Conservation (phyloP, 2,888 invertebrate genomes). For the Cryptocheilus praepositus region DNA sequence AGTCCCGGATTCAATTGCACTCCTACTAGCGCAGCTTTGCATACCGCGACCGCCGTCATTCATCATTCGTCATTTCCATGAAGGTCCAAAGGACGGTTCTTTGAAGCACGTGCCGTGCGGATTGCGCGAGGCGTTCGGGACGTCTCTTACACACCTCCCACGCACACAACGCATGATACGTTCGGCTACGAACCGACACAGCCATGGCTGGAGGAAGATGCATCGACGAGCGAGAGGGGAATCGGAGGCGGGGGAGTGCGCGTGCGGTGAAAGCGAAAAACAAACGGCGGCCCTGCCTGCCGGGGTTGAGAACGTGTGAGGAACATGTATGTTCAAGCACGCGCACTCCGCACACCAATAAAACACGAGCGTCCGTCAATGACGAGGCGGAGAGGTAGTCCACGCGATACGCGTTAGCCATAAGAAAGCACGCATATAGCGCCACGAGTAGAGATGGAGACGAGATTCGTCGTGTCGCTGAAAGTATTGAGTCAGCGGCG, state of each 20-base stretch:
- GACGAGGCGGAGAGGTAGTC: constrained; percentile 27
- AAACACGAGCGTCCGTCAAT: constrained; percentile 23
- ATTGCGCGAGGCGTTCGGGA: constrained; percentile 3
- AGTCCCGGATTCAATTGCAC: no score
- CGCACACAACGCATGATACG: background rate
- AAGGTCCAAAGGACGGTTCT: no score
- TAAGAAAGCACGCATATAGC: background rate
- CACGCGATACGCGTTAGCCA: constrained; percentile 5
- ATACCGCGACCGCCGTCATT: no score
- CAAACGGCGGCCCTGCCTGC: constrained; percentile 26
- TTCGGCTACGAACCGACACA: constrained; percentile 7
- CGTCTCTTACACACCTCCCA: background rate
- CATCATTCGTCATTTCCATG: no score
- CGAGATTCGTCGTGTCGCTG: no score
- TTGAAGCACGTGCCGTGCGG: no score
- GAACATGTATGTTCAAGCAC: constrained; percentile 34
- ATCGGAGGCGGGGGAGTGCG: constrained; percentile 12
- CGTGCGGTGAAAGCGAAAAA: constrained; percentile 60
- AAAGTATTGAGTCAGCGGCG: no score
- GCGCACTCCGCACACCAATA: constrained; percentile 7
- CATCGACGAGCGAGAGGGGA: constrained; percentile 29
- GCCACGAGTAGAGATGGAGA: background rate
- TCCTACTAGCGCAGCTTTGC: no score
- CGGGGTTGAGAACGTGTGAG: background rate
- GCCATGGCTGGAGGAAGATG: background rate